Base-by-base conservation (phyloP, 37 sponge, comb jelly and placozoan genomes). In the Spongilla lacustris region DNA sequence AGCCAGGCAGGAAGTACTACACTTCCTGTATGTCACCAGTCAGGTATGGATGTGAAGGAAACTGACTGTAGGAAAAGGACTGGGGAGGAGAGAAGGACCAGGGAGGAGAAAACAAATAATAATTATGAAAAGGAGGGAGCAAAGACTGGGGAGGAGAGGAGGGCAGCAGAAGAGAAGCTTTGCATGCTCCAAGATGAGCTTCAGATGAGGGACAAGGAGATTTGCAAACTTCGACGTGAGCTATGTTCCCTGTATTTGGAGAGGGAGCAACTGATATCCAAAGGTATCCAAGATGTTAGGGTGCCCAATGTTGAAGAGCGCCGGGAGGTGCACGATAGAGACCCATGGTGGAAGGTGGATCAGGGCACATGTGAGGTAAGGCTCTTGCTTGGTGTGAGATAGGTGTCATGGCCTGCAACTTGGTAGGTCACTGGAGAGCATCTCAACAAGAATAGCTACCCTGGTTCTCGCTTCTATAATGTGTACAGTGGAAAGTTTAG, bases 401-500 rank as follows among this genome's bases (percentile, higher is more conserved):
- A 8, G 8, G 46, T 10, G 46, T 69, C 5, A 17, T 34, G 4
- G 2, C 74, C 32, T 5, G 33, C 23, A n/a, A 74, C 32, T 69
- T 3, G 4, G 4, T 31, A 74, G 75, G 5, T 74, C 33, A 37
- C 78, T 23, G 49, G 78, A 4, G 49, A 38, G 23, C 78, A 37
- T 25, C 26, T 77, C 4, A 77, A 77, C 49, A 38, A 22, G n/a
- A 21, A 26, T 14, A 69, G 28, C 27, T 69, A 27, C 28, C 71
- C 34, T 28, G 29, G 34, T 0, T 35, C 48, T 5, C 80, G 41
- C 67, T 90, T 85, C 66, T 84, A 85, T 34, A 50, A 80, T 66
- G 85, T 90, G 2, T 68, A 74, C 30, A 68, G 21, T 0, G 90
- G 90, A 19, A 74, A 70, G 31, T 90, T 48, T 29, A 68, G 82